phyloP scores from a whole-genome alignment of 1,140 invertebrate genomes.

The Camponotus vicinus region DNA sequence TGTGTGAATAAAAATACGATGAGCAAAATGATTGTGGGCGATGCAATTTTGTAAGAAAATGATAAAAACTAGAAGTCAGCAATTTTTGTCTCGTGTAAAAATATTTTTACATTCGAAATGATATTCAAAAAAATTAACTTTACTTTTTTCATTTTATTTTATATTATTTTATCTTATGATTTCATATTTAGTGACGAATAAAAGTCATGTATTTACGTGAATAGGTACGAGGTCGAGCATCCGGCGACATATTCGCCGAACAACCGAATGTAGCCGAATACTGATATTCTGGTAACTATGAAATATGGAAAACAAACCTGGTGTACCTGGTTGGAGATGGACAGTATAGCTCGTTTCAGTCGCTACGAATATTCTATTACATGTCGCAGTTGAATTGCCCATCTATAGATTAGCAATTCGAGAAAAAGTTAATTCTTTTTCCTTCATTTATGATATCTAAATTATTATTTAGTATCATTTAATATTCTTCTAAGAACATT shows the following conservation, averaged over 20 bases:
- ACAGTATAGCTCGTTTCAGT: slow-evolving; percentile 44
- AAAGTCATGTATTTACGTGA: slow-evolving; percentile 51
- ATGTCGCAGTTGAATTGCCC: background rate
- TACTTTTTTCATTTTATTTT: slow-evolving; percentile 26
- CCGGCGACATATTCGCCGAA: slow-evolving; percentile 39
- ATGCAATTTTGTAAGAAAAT: background rate
- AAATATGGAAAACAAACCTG: slow-evolving; percentile 73
- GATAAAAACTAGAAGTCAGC: background rate
- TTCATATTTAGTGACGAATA: slow-evolving; percentile 38
- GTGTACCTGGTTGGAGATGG: slow-evolving; percentile 7
- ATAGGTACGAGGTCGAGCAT: slow-evolving; percentile 35
- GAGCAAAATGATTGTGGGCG: background rate
- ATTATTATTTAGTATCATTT: background rate
- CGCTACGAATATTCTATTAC: slow-evolving; percentile 3
- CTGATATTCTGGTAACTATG: slow-evolving; percentile 57
- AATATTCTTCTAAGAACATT: background rate
- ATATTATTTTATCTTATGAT: slow-evolving; percentile 16
- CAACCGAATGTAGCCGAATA: slow-evolving; percentile 47
- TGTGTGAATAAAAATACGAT: background rate
- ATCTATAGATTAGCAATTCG: background rate
- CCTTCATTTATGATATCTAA: background rate
- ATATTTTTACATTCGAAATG: background rate
- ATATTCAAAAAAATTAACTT: background rate
- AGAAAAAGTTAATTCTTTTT: background rate
- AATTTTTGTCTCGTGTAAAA: background rate